Base-by-base conservation (phyloP, 2,888 invertebrate species). In the Macroteleia sp. region DNA sequence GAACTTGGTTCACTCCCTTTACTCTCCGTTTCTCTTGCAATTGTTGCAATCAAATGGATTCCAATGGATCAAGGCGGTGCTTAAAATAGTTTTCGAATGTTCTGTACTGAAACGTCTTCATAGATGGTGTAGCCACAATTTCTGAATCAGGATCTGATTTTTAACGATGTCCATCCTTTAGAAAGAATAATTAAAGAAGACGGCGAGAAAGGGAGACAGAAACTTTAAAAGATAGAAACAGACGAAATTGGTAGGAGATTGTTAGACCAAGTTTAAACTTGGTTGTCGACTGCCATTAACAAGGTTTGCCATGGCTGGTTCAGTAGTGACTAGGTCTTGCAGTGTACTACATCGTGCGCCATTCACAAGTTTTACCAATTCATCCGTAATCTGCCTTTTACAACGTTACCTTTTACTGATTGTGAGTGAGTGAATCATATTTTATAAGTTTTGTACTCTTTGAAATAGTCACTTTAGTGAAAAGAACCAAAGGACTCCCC, bases 191-290 rank as follows among this genome's bases (percentile, higher is more conserved):
- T 25, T 25, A 25, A 28, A 64, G 77, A 30, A 62, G 64, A 14
- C 50, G 56, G 50, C 46, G 62, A 41, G 66, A 66, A 62, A 64
- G 69, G 17, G 67, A 61, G 78, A 77, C 76, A 79, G 73, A 79
- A 66, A 74, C 71, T 59, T 28, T 48, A 59, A 81, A 69, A 70
- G 78, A 79, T 77, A 79, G 79, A 80, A 75, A 79, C 81, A 44
- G 20, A 71, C 59, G 12, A 62, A 62, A 85, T 86, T 86, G 87
- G 89, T 85, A 87, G 88, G 89, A 88, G 87, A 90, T 91, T 91
- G 90, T 91, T 91, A 89, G 87, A 88, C 90, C 84, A 91, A 91
- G 91, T 91, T 91, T 90, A 90, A 90, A 91, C 91, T 91, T 90
- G 90, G 87, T 89, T 89, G 90, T 89, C 90, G 90, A 90, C 90